Evolutionary conservation across 1,140 invertebrate genomes (phyloP).

Genomic region (Anastrepha ludens): DNA sequence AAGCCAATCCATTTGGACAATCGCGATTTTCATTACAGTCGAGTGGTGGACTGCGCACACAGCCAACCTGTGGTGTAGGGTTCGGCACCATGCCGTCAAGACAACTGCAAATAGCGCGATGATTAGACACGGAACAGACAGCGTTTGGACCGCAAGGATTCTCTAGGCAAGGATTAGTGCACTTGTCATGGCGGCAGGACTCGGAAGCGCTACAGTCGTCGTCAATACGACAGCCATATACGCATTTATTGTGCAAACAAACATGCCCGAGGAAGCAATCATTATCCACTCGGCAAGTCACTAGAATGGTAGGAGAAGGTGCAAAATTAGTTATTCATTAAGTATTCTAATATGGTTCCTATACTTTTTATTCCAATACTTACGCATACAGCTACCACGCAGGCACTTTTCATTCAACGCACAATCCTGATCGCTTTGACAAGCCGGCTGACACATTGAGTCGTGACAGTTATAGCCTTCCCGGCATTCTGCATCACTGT

Average conservation of each 20-base stretch:
- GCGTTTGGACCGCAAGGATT: constrained; percentile 90
- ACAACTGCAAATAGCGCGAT: constrained; percentile 88
- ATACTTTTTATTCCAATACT: constrained; percentile 71
- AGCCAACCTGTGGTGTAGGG: constrained; percentile 88
- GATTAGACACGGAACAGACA: constrained; percentile 85
- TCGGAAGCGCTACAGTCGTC: constrained; percentile 90
- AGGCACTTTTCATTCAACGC: constrained; percentile 94
- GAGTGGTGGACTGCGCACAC: constrained; percentile 83
- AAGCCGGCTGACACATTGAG: constrained; percentile 85
- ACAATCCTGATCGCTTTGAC: constrained; percentile 86
- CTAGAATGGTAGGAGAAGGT: constrained; percentile 73
- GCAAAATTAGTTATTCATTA: background rate
- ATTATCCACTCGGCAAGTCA: constrained; percentile 91
- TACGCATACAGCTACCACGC: constrained; percentile 85
- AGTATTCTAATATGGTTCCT: background rate
- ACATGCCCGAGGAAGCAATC: constrained; percentile 94
- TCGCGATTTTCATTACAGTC: constrained; percentile 84
- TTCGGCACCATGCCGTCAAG: constrained; percentile 86
- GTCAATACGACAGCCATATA: constrained; percentile 89
- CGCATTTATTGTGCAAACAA: constrained; percentile 88
- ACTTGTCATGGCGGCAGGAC: constrained; percentile 86
- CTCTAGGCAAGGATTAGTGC: constrained; percentile 84
- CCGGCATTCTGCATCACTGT: constrained; percentile 81
- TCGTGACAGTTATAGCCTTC: constrained; percentile 83
- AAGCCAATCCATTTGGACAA: constrained; percentile 82